Evolutionary conservation across 2,888 invertebrate genomes (phyloP), one percentile per base, ranked within the genome.

Genomic region (Bombylius major): DNA sequence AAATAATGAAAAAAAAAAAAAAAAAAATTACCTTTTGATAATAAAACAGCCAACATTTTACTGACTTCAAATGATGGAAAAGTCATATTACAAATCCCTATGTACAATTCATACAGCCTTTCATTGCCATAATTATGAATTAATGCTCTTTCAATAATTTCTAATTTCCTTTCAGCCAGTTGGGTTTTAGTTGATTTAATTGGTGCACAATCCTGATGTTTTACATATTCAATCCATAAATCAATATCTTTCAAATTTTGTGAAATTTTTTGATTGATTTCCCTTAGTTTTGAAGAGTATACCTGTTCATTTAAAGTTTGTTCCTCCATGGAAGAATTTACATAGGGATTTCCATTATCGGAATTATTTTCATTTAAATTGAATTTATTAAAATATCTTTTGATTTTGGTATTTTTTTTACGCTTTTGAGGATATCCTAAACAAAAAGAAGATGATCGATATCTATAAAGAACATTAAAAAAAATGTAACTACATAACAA

Each of bases 101-200:
- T 67, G 49, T 72, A 75, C 12, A 67, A 56, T 33, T 65, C 63
- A 50, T 82, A 70, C 32, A 86, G 69, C 53, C 68, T 65, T 48
- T 77, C 76, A 55, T 78, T 79, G 56, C 76, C 72, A 5, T 76
- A 72, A 71, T 84, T 83, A 48, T 75, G 72, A 36, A 73, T 70
- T 6, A 86, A 65, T 1, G 82, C 84, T 65, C 78, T 79, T 55
- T 83, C 81, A 8, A 83, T 67, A 49, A 82, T 81, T 12, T 80
- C 75, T 50, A 84, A 65, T 68, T 85, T 82, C 54, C 80, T 78
- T 65, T 83, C 78, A 4, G 71, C 69, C 6, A 72, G 59, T 39
- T 68, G 65, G 32, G 68, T 62, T 4, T 69, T 70, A 3, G 70
- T 68, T 61, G 62, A 65, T 55, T 66, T 70, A 51, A 68, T 65